Conservation (phyloP, 2,797 vertebrate species). For the Vespertilio murinus region DNA sequence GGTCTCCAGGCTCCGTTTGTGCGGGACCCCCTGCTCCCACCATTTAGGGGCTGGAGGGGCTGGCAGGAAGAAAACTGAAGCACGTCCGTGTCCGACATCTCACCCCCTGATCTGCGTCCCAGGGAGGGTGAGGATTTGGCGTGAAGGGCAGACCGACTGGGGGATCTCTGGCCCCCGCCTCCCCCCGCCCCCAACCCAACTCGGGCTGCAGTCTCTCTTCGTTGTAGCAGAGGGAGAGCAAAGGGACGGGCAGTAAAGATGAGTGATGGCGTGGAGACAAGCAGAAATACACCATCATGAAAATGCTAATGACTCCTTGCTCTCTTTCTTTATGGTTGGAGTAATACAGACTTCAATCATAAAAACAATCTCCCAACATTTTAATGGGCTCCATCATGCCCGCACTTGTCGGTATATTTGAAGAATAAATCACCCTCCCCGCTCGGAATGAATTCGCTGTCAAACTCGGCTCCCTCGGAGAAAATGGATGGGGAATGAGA, state of each 20-base stretch:
- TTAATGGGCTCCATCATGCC: constrained; percentile 87
- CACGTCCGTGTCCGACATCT: constrained; percentile 29
- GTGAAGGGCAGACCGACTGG: constrained; percentile 80
- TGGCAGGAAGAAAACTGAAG: constrained; percentile 16
- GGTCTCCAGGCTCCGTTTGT: constrained; percentile 39
- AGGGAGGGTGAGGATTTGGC: constrained; percentile 76
- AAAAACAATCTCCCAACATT: constrained; percentile 87
- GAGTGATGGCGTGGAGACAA: constrained; percentile 85
- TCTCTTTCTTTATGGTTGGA: constrained; percentile 87
- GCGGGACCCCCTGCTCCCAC: neutral
- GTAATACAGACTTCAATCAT: constrained; percentile 88
- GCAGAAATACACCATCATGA: constrained; percentile 87
- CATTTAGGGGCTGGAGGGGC: neutral
- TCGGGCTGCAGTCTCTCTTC: constrained; percentile 83
- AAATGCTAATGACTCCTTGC: constrained; percentile 87
- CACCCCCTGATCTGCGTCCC: constrained; percentile 63
- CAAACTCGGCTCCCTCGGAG: constrained; percentile 84
- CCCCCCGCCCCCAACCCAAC: constrained; percentile 73
- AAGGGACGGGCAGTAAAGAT: constrained; percentile 86
- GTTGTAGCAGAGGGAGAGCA: constrained; percentile 85
- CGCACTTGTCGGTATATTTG: constrained; percentile 86
- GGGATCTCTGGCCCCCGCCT: constrained; percentile 71
- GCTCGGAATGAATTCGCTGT: constrained; percentile 86
- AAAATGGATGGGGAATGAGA: constrained; percentile 80
- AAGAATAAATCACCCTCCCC: constrained; percentile 86